These are phyloP conservation scores for Paramuricea clavata DNA, from an alignment of 92 coral and sea anemone genomes.

Conservation along the genomic window DNA sequence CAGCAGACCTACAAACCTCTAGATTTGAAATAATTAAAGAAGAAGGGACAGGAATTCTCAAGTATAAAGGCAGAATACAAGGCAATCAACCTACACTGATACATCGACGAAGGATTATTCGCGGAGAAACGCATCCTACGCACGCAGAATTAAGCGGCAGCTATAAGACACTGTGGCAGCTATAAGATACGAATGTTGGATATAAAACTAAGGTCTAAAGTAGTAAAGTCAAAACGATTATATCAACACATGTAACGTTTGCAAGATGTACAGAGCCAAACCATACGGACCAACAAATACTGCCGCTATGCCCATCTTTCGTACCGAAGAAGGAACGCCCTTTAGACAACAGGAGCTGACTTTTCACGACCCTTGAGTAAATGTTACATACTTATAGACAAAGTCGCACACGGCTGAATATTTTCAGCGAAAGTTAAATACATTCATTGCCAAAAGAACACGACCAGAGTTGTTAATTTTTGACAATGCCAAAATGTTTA, in stretches of 20 bases:
- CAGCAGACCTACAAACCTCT: no score
- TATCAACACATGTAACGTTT: slow-evolving; percentile 36
- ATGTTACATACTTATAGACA: slow-evolving; percentile 57
- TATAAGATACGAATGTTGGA: no score
- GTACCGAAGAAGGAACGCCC: slow-evolving; percentile 63
- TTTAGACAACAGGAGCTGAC: no score
- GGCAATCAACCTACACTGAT: slow-evolving; percentile 56
- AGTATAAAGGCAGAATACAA: no score
- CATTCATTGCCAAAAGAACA: slow-evolving; percentile 57
- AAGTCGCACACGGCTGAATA: slow-evolving; percentile 56
- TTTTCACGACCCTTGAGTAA: slow-evolving; percentile 69
- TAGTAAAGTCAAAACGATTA: slow-evolving; percentile 62
- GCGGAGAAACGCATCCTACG: slow-evolving; percentile 16
- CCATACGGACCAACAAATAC: slow-evolving; percentile 47
- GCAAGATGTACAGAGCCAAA: slow-evolving; percentile 59
- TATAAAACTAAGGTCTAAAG: no score
- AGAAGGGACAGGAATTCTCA: no score
- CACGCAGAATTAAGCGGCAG: slow-evolving; percentile 42
- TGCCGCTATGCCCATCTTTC: slow-evolving; percentile 62
- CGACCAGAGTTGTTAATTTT: slow-evolving; percentile 52
- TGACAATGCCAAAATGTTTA: slow-evolving; percentile 54
- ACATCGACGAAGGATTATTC: no score
- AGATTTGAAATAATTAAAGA: no score
- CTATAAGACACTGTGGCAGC: no score
- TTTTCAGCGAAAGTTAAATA: no score